phyloP scores from a whole-genome alignment of 2,888 invertebrate species.

The Hybos culiciformis region DNA sequence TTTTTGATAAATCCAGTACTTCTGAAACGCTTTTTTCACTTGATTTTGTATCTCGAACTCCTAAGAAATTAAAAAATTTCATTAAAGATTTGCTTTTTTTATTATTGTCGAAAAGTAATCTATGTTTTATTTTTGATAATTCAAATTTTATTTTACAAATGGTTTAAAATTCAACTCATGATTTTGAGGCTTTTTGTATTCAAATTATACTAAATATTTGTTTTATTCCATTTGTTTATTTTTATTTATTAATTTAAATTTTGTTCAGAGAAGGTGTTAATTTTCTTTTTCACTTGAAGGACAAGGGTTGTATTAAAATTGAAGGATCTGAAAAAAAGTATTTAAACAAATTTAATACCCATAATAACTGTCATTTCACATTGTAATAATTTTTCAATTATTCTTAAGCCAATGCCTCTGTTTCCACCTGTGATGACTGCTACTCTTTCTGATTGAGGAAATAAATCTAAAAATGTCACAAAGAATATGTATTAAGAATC shows the following conservation, averaged over 20 bases:
- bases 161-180: no score
- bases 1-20: slow-evolving; percentile 27
- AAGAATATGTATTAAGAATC: no score
- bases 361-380: slow-evolving; percentile 64
- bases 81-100: no score
- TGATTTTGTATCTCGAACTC: slow-evolving; percentile 53
- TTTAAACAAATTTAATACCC: slow-evolving; percentile 35
- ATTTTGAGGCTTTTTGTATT: no score
- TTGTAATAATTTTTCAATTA: slow-evolving; percentile 59
- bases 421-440: slow-evolving; percentile 80
- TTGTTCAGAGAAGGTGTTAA: no score
- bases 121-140: no score
- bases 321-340: background rate
- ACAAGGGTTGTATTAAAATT: background rate
- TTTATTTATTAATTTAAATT: no score
- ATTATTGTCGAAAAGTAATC: no score
- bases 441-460: slow-evolving; percentile 49
- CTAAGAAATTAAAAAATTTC: slow-evolving; percentile 35
- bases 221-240: no score
- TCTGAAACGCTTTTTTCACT: slow-evolving; percentile 36
- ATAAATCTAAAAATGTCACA: slow-evolving; percentile 41
- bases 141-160: no score
- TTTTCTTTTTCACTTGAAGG: no score
- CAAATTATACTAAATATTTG: no score
- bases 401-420: slow-evolving; percentile 67